phyloP scores from a whole-genome alignment of 2,888 invertebrate genomes.

The Eupithecia subfuscata region DNA sequence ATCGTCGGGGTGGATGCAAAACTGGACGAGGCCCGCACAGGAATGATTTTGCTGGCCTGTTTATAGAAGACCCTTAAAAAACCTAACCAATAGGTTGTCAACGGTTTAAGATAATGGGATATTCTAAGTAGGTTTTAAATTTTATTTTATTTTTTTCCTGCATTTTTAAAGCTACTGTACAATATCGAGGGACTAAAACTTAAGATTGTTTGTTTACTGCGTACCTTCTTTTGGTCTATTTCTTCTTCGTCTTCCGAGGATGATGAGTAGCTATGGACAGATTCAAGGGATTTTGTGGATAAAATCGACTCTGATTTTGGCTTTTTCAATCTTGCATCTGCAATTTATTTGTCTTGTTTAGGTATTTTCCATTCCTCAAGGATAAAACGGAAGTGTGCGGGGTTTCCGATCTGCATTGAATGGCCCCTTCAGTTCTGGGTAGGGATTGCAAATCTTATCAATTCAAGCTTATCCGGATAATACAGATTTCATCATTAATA shows the following conservation, averaged over 20 bases:
- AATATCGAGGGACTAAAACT: neutral
- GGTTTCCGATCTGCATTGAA: neutral
- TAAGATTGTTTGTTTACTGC: neutral
- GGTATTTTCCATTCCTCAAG: neutral
- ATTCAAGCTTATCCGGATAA: too few relatives aligned
- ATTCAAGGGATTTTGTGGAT: slow-evolving; percentile 66
- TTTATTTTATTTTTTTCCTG: too few relatives aligned
- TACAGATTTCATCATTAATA: too few relatives aligned
- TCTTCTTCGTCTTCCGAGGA: slow-evolving; percentile 62
- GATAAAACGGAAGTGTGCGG: neutral
- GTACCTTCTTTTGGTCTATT: slow-evolving; percentile 32
- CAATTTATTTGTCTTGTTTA: neutral
- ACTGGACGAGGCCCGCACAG: too few relatives aligned
- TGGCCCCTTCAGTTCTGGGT: neutral
- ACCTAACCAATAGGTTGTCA: neutral
- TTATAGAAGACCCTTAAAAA: too few relatives aligned
- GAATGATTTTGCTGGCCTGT: too few relatives aligned
- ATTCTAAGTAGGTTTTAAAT: too few relatives aligned
- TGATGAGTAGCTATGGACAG: slow-evolving; percentile 47
- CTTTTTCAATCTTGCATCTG: slow-evolving; percentile 59
- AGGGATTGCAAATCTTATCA: too few relatives aligned
- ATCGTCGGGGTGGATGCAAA: too few relatives aligned
- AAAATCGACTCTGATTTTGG: slow-evolving; percentile 62
- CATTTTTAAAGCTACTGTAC: neutral
- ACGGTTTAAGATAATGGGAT: neutral